phyloP scores from a whole-genome alignment of 2,797 vertebrate genomes.

The Poecilia picta region DNA sequence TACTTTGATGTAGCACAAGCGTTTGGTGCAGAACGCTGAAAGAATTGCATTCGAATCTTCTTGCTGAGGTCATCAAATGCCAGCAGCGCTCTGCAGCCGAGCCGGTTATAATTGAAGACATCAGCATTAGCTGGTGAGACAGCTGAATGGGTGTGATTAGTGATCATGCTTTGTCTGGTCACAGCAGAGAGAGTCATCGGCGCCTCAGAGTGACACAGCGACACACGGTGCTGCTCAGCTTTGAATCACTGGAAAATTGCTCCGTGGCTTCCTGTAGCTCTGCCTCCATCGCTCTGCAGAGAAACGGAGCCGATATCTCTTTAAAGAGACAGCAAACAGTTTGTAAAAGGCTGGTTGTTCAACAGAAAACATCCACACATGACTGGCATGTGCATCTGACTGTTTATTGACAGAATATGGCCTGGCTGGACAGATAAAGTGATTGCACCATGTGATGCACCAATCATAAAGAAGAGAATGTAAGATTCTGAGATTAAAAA shows the following conservation, averaged over 20 bases:
- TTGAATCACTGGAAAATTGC: conserved; percentile 8
- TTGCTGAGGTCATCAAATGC: conserved; percentile 2
- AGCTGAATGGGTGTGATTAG: conserved; percentile 4
- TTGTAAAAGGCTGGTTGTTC: background rate
- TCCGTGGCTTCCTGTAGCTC: background rate
- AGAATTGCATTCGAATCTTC: background rate
- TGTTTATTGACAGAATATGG: conserved; percentile 37
- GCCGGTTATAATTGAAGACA: background rate
- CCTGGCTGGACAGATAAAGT: conserved; percentile 4
- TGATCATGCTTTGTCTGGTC: conserved; percentile 12
- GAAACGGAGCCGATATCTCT: conserved; percentile 2
- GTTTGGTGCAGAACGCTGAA: background rate
- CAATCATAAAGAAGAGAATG: background rate
- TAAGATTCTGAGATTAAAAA: background rate
- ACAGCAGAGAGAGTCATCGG: conserved; percentile 14
- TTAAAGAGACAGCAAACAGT: conserved; percentile 17
- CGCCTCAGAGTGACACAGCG: conserved; percentile 6
- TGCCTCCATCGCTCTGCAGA: background rate
- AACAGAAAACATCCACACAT: conserved; percentile 18
- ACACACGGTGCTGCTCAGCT: background rate
- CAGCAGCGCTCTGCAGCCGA: background rate
- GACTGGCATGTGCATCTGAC: conserved; percentile 30
- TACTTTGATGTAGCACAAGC: background rate
- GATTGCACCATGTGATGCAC: background rate
- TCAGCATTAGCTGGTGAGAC: background rate